Conservation (phyloP, 2,113 vertebrate genomes). For the Anolis carolinensis region DNA sequence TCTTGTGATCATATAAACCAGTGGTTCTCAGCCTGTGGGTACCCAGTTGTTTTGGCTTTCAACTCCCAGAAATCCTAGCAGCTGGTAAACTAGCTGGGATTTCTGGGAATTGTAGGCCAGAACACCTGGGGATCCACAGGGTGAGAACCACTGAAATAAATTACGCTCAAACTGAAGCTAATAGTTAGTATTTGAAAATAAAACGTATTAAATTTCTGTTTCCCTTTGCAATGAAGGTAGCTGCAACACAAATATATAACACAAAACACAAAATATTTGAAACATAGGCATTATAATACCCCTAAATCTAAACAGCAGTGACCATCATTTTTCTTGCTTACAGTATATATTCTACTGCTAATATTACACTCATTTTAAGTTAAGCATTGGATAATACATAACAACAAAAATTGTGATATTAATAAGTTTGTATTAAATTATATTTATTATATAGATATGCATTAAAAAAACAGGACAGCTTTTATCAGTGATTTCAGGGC, state of each 20-base stretch:
- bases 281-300: background rate
- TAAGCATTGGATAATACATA: background rate
- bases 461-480: background rate
- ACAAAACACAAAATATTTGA: background rate
- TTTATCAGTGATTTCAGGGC: background rate
- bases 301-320: background rate
- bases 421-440: too few relatives aligned
- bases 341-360: background rate
- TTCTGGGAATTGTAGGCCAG: too few relatives aligned
- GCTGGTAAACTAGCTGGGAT: too few relatives aligned
- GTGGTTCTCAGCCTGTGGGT: too few relatives aligned
- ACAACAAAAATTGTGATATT: too few relatives aligned
- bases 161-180: background rate
- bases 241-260: too few relatives aligned
- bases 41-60: too few relatives aligned
- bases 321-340: background rate
- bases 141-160: too few relatives aligned
- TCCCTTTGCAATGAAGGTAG: background rate
- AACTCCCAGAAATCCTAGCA: too few relatives aligned
- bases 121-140: too few relatives aligned
- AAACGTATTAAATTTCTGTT: background rate
- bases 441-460: too few relatives aligned
- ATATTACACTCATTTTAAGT: background rate
- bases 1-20: background rate
- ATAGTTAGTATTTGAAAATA: background rate